Base-by-base conservation (phyloP, 2,797 vertebrate species). In the Coccyzus lansbergi region DNA sequence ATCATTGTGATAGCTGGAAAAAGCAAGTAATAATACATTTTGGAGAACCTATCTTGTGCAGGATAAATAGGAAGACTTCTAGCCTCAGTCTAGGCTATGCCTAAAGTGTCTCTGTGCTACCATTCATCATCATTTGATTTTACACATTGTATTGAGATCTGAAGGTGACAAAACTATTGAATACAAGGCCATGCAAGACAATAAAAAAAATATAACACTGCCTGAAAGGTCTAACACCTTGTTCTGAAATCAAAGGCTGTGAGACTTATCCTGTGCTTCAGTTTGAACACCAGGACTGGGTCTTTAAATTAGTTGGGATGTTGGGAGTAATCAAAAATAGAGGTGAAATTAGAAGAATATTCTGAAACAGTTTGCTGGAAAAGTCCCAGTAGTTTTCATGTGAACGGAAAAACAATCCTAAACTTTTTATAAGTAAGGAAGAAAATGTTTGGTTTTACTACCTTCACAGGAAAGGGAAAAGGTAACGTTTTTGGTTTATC, bases 181-280 rank as follows among this genome's bases (percentile, higher is more conserved):
- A 36, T 16, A 48, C 13, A 42, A 60, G 36, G 21, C 5, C 24
- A 9, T 16, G 28, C 10, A 49, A 34, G 29, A 44, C 62, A 94
- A 58, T 10, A 0, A 0, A 58, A 58, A 40, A 74, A 84, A 20
- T 28, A 2, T 15, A 25, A 6, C 8, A 10, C 24, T 36, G 15
- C n/a, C 62, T 76, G 14, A 59, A 71, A 59, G 36, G 14, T 60
- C 22, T 19, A 8, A 38, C 7, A 52, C 16, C 29, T 52, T 10
- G 1, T 26, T 88, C 52, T 52, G 44, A 86, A 80, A 51, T 33
- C 15, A 6, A 24, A 68, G 48, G 12, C 48, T 48, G 8, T 3
- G 2, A 40, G 17, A 9, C 18, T 38, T 24, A n/a, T n/a, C 2
- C 1, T 7, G 9, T 51, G 21, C 18, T 58, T 33, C 42, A 83